These are phyloP conservation scores for Petaurus breviceps DNA, from an alignment of 2,113 vertebrate species.

Conservation along the genomic window DNA sequence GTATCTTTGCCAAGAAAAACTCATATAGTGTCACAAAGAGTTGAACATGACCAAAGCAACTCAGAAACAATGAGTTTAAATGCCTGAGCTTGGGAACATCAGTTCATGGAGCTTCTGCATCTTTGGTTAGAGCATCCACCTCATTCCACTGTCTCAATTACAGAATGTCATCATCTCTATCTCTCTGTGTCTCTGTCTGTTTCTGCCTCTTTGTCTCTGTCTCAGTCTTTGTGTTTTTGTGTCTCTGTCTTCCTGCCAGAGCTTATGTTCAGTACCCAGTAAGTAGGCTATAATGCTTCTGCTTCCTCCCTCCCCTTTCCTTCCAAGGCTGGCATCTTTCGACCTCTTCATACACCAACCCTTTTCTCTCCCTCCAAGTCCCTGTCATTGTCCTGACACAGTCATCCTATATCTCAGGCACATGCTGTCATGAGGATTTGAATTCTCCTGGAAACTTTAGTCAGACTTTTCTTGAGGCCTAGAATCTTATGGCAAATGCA, in stretches of 20 bases:
- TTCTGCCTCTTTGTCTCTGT: background rate
- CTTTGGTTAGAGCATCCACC: background rate
- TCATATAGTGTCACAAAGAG: background rate
- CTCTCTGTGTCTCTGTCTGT: background rate
- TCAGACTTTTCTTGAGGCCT: background rate
- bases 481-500: background rate
- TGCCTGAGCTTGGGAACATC: background rate
- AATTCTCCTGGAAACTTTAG: background rate
- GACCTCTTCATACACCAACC: background rate
- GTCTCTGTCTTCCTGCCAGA: background rate
- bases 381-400: background rate
- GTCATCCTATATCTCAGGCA: background rate
- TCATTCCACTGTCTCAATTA: background rate
- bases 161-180: background rate
- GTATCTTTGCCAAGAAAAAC: background rate
- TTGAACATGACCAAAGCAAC: background rate
- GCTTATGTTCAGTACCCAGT: background rate
- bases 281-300: background rate
- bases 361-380: background rate
- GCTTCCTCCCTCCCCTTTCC: background rate
- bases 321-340: background rate
- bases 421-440: background rate
- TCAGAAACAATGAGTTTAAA: background rate
- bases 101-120: background rate
- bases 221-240: background rate